Percentiles rank a stretch among this genome's conserved stretches.
Conservation (phyloP, 2,113 vertebrate genomes). For the Notechis scutatus region DNA sequence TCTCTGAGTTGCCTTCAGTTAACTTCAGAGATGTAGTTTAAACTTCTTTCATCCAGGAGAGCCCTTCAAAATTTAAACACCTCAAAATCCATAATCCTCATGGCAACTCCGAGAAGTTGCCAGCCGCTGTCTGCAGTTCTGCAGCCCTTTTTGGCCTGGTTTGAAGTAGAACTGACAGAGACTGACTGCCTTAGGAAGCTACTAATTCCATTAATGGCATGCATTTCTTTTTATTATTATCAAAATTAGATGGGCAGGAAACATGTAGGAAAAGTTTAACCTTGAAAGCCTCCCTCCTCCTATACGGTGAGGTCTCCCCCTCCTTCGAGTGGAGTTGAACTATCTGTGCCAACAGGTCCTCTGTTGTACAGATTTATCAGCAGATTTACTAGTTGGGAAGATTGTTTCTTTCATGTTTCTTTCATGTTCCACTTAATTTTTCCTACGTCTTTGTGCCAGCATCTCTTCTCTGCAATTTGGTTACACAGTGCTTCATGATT, state of each 20-base stretch:
- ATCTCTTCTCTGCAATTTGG: neutral
- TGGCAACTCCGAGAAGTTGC: neutral
- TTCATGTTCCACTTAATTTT: neutral
- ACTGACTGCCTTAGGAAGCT: neutral
- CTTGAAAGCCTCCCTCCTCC: neutral
- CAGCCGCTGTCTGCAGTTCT: neutral
- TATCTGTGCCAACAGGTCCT: neutral
- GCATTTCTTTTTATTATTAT: neutral
- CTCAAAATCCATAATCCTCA: neutral
- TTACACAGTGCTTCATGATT: conserved; percentile 22
- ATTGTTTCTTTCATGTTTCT: conserved; percentile 4
- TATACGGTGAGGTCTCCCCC: neutral
- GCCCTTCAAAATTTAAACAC: neutral
- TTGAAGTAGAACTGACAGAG: neutral
- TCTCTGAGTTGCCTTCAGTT: neutral
- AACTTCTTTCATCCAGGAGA: neutral
- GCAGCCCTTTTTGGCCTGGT: neutral
- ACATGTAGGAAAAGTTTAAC: neutral
- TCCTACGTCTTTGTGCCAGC: neutral
- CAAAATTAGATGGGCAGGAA: neutral
- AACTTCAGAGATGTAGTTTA: neutral
- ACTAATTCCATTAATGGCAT: neutral
- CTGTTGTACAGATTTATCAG: neutral
- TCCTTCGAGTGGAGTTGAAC: neutral
- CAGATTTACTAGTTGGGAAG: neutral